Evolutionary conservation across 2,888 invertebrate genomes (phyloP), one percentile per base, ranked within the genome.

Genomic region (Catocala fraxini): DNA sequence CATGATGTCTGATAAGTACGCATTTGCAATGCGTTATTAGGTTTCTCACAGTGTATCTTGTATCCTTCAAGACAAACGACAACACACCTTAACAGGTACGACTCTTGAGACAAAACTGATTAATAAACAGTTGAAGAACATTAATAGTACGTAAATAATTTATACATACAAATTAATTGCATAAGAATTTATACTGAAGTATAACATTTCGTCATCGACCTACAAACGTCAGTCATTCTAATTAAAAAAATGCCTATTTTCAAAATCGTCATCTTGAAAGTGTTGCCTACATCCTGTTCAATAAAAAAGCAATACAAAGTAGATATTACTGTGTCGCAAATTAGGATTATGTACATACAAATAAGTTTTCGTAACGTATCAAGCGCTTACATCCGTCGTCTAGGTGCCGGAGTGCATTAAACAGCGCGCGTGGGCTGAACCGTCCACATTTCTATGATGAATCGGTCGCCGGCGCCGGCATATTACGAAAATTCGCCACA

Each of bases 371-470:
- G 83, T 76, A 81, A 82, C 72, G 79, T 77, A 79, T 79, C 71
- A 77, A 72, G 67, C 51, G 59, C 59, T 65, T 66, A 73, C 81
- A 82, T 83, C 84, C 81, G 80, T 70, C 71, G 72, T 76, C 76
- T 73, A 49, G 56, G 70, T 68, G 65, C 68, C 70, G 70, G 73
- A 76, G 83, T 86, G 86, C 86, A 87, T 90, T 88, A 86, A 88
- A 89, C 81, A 81, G 69, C 54, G 71, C 70, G 91, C 92, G 93
- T 93, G 91, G 93, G 93, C 85, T 67, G 90, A 82, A 85, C 87
- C 90, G 92, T 92, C 92, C 90, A 91, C 92, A 91, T 92, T 90
- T 89, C 89, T 90, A 92, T 93, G 93, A 93, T 93, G 92, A 88
- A 93, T 93, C 89, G 93, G 84, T 86, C 85, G 78, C 84, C 82